A percentile compares a stretch with the other conserved stretches of the same genome.
Conservation (phyloP, 1,140 invertebrate species). For the Cardiocondyla obscurior region DNA sequence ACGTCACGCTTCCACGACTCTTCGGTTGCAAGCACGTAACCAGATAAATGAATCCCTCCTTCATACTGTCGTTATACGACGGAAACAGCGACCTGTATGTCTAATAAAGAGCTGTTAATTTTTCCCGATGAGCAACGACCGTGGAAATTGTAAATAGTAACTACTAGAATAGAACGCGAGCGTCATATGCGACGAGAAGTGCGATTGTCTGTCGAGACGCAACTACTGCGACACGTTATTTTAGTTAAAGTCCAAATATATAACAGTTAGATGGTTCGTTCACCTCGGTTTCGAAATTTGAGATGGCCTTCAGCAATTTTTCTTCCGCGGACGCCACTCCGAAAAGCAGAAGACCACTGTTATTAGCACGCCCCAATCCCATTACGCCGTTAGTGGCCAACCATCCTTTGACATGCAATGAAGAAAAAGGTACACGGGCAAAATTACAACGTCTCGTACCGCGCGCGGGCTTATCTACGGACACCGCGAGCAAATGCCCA, state of each 20-base stretch:
- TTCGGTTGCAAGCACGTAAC: slow-evolving; percentile 87
- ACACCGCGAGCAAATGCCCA: background rate
- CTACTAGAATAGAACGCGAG: background rate
- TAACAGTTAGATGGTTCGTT: slow-evolving; percentile 18
- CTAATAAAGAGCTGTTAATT: slow-evolving; percentile 75
- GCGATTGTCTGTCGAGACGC: background rate
- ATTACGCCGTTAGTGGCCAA: slow-evolving; percentile 86
- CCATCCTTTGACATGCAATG: slow-evolving; percentile 70
- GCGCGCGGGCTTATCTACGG: background rate
- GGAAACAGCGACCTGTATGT: slow-evolving; percentile 88
- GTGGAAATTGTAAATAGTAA: background rate
- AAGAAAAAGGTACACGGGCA: slow-evolving; percentile 8
- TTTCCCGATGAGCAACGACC: background rate
- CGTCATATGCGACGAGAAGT: background rate
- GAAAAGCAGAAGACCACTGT: slow-evolving; percentile 86
- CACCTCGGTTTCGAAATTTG: slow-evolving; percentile 87
- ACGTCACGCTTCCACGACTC: slow-evolving; percentile 86
- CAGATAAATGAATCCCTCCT: slow-evolving; percentile 89
- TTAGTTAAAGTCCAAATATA: slow-evolving; percentile 10
- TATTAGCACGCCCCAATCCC: slow-evolving; percentile 82
- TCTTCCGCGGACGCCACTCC: slow-evolving; percentile 88
- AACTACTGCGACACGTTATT: background rate
- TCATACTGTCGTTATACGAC: slow-evolving; percentile 85
- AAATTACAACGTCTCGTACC: slow-evolving; percentile 15
- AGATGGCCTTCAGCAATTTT: slow-evolving; percentile 86